phyloP scores from a whole-genome alignment of 1,140 invertebrate genomes.

The Scaptomyza graminum region DNA sequence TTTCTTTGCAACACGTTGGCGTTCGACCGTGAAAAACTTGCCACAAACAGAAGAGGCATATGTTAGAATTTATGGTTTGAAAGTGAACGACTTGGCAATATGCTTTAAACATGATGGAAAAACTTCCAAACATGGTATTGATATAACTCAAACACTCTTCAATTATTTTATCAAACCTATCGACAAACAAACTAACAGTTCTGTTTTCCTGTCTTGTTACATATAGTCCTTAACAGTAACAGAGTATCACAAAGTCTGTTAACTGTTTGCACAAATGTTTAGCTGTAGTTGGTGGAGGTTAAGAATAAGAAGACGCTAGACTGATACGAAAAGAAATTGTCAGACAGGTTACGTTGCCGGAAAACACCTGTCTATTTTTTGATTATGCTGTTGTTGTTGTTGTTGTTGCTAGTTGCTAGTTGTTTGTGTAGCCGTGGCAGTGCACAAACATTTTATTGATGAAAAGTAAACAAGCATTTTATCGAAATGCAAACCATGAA shows the following conservation, averaged over 20 bases:
- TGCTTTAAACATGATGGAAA: background rate
- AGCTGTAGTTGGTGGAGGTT: conserved; percentile 19
- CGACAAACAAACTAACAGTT: no score
- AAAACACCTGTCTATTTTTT: conserved; percentile 71
- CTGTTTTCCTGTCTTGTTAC: no score
- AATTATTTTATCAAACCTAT: background rate
- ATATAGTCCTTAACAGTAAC: background rate
- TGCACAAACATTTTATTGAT: conserved; percentile 69
- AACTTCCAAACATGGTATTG: background rate
- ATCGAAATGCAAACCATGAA: conserved; percentile 20
- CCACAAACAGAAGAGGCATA: conserved; percentile 21
- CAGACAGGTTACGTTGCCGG: conserved; percentile 30
- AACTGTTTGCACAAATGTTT: conserved; percentile 19
- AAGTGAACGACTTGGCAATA: background rate
- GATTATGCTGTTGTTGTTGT: conserved; percentile 19
- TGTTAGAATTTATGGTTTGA: background rate
- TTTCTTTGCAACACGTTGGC: conserved; percentile 25
- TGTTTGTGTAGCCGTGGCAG: conserved; percentile 49
- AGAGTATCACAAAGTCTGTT: conserved; percentile 19
- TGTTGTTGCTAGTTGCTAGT: conserved; percentile 26
- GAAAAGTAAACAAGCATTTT: conserved; percentile 68
- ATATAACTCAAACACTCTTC: no score
- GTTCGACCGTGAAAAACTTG: conserved; percentile 63
- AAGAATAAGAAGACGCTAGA: conserved; percentile 10
- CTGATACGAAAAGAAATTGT: conserved; percentile 31